Conservation (phyloP, 23 tunicate species). For the Trididemnum clinides region DNA sequence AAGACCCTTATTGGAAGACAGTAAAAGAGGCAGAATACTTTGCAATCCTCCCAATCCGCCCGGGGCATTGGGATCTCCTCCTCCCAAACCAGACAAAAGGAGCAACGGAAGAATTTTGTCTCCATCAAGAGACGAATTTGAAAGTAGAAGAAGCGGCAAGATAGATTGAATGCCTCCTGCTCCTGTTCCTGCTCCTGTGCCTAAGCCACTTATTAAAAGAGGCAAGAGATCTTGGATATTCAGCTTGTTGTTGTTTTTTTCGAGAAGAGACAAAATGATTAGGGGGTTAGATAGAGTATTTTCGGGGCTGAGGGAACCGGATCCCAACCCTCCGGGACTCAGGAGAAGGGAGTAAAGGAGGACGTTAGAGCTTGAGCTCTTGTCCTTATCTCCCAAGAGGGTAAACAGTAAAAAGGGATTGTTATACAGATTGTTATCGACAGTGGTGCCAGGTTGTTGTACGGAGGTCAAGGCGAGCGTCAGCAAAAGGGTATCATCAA, state of each 20-base stretch:
- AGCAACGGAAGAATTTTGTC: not conserved
- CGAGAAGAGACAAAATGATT: slow-evolving; percentile 18
- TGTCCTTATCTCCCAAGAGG: not conserved
- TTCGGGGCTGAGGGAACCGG: not conserved
- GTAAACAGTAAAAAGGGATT: slow-evolving; percentile 37
- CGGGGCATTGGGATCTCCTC: not conserved
- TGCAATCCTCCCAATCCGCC: slow-evolving; percentile 8
- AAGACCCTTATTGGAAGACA: not conserved
- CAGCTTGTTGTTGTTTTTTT: not conserved
- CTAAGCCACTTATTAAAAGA: not conserved
- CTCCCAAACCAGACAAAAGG: not conserved
- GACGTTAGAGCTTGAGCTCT: not conserved
- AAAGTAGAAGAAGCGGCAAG: slow-evolving; percentile 27
- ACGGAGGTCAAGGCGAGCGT: not conserved
- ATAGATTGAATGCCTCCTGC: not conserved
- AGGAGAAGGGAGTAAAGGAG: slow-evolving; percentile 30
- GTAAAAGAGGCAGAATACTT: not conserved
- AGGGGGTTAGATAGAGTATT: slow-evolving; percentile 24
- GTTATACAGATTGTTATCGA: slow-evolving; percentile 20
- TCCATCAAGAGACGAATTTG: not conserved
- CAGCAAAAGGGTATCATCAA: not conserved
- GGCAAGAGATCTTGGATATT: slow-evolving; percentile 17
- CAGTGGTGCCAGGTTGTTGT: slow-evolving; percentile 18
- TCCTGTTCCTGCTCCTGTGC: not conserved
- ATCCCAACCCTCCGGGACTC: slow-evolving; percentile 1